Base-by-base conservation (phyloP, 2,113 vertebrate genomes). In the Sprattus sprattus region DNA sequence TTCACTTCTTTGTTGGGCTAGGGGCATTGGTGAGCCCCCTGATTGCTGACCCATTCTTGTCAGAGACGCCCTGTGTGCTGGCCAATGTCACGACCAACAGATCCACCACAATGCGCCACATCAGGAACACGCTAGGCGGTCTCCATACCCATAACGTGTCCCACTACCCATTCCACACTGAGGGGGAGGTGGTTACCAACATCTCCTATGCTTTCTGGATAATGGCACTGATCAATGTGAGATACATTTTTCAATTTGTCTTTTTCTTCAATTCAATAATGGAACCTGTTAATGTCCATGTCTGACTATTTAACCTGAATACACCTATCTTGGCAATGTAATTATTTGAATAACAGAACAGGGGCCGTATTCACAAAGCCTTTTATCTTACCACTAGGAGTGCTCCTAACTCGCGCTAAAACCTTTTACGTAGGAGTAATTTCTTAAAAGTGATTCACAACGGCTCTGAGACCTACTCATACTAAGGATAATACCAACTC, bases 141-240 rank as follows among this genome's bases (percentile, higher is more conserved):
- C 92, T 93, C 13, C 91, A 90, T 0, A 91, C 91, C 0, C 89
- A 92, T 2, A 98, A 98, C 86, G 88, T 95, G 82, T 96, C 96
- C 0, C 90, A 91, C 5, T 93, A 95, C 1, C 93, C 89, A 71
- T 92, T 96, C 45, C 91, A 95, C 10, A 94, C 93, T 0, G 90
- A 97, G 10, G 96, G 95, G 0, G 32, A 93, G 60, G 90, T 95
- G 44, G 92, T 95, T 85, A 97, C 96, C 0, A 94, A 90, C 0
- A 96, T 99, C 54, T 97, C 97, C 32, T 99, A 97, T 0, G 98
- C 98, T 85, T 99, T 99, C 95, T 99, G 98, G 98, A 99, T 99
- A 94, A 99, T 99, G 96, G 97, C 97, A 67, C 89, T 98, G 57
- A 98, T 98, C 93, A 99, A 99, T 0, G 98, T 99, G 85, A 98